phyloP scores from a whole-genome alignment of 1,140 invertebrate species.

The Platyscapa corneri region DNA sequence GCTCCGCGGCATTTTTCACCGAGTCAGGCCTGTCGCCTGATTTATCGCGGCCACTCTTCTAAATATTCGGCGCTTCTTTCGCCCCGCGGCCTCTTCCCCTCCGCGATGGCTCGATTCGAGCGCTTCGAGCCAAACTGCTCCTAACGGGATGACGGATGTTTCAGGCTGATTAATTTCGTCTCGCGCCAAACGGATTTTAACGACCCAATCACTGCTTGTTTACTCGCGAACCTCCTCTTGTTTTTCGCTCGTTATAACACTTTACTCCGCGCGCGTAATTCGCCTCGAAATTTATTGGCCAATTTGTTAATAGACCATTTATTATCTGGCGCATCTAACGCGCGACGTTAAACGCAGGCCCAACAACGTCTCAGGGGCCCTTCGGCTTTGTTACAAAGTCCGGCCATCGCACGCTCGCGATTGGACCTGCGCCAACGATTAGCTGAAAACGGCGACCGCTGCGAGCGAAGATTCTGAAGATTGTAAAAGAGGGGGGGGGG shows the following conservation, averaged over 20 bases:
- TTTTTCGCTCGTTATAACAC: background rate
- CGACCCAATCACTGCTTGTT: background rate
- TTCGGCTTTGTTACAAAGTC: no score
- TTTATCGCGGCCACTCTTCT: background rate
- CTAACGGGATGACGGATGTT: background rate
- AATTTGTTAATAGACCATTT: background rate
- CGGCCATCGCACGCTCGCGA: no score
- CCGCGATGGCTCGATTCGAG: background rate
- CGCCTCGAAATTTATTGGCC: no score
- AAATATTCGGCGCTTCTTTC: background rate
- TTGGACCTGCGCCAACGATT: no score
- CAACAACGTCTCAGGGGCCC: no score
- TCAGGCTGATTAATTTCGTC: background rate
- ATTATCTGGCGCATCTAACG: background rate
- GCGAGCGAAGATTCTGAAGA: no score
- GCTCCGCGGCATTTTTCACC: background rate
- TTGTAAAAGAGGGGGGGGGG: no score
- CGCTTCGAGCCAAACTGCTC: background rate
- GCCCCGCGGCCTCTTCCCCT: no score
- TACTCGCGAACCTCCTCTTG: background rate
- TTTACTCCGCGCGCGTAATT: no score
- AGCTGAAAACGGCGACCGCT: no score
- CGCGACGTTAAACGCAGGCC: no score
- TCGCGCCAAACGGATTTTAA: background rate
- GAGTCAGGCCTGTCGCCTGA: background rate